Evolutionary conservation across 2,113 vertebrate species (phyloP), one percentile per base, ranked within the genome.

Genomic region (Melanotaenia duboulayi): DNA sequence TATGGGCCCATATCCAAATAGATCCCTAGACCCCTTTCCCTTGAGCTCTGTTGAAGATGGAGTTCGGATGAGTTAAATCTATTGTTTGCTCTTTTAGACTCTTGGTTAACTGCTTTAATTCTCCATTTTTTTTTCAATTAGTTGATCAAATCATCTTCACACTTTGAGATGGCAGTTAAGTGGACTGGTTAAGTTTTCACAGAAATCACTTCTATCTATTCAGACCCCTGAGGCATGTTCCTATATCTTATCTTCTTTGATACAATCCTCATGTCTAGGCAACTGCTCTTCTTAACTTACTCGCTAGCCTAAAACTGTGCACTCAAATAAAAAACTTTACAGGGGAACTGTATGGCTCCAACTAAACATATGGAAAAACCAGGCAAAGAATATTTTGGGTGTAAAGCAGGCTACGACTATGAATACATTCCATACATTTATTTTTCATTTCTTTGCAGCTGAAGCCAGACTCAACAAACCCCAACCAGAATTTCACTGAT

Each of bases 351-450:
- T 77, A 42, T 49, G 75, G 60, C 57, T 83, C 78, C 71, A 78
- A 71, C 87, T 84, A 78, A 87, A 86, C 81, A 90, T 87, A 81
- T 89, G 87, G 78, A 87, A 84, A 82, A 60, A 84, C 49, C 50
- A 17, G 62, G 63, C 78, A 55, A 52, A 60, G 59, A 71, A 54
- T 59, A 83, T 51, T 62, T 74, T 67, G 28, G 63, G 51, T 56
- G 64, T 72, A 79, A 81, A 64, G 72, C 19, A 17, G 44, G 40
- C 39, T 68, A 59, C 74, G 74, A 24, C 85, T 88, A 88, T 82
- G 91, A 91, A 90, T 91, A 90, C 82, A 92, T 93, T 88, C 89
- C 88, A 87, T 90, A 89, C 75, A 89, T 89, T 85, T 90, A 3
- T 28, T 28, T 28, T 3, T 28, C 6, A 4, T n/a, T n/a, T n/a